Evolutionary conservation across 2,113 vertebrate genomes (phyloP), one percentile per base, ranked within the genome.

Genomic region (Capricornis sumatraensis): DNA sequence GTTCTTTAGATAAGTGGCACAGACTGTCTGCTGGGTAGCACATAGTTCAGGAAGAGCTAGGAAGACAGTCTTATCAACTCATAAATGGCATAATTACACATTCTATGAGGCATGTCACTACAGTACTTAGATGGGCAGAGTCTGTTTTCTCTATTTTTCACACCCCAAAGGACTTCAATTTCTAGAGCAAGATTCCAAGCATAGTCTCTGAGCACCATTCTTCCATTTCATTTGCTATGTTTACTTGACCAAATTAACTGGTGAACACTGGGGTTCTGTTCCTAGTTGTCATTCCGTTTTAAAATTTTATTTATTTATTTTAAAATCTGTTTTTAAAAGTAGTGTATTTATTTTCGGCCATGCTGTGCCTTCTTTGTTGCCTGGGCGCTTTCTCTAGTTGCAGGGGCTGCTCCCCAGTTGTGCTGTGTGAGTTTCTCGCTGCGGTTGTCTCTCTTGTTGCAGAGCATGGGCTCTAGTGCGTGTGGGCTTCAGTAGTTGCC

Each of bases 1-100:
- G 4, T 79, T 97, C 60, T 95, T 97, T 58, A 91, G 74, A 45
- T 90, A 91, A 97, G 83, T 95, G 67, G 53, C 33, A 96, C 90
- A 96, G 94, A 92, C 79, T 71, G 57, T 96, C 87, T 71, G 27
- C 81, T 87, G 43, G 53, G 43, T 81, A 27, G 25, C 85, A 74
- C 21, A 19, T 15, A 79, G 57, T 83, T 90, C 50, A 28, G 45
- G 36, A 17, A 36, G 4, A 90, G 19, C 43, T 14, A 67, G 36
- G 81, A 58, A 83, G 62, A 96, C 57, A 93, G 47, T 84, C 71
- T 93, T 81, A 83, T 86, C 86, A 95, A 78, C 58, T 94, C 55
- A 64, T 93, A 40, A 86, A 33, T 94, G 64, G 14, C 47, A 81
- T 94, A 92, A 95, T 91, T 87, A 92, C n/a, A 93, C 30, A 64